Evolutionary conservation across 2,888 invertebrate species (phyloP).

Genomic region (Platycheirus albimanus): DNA sequence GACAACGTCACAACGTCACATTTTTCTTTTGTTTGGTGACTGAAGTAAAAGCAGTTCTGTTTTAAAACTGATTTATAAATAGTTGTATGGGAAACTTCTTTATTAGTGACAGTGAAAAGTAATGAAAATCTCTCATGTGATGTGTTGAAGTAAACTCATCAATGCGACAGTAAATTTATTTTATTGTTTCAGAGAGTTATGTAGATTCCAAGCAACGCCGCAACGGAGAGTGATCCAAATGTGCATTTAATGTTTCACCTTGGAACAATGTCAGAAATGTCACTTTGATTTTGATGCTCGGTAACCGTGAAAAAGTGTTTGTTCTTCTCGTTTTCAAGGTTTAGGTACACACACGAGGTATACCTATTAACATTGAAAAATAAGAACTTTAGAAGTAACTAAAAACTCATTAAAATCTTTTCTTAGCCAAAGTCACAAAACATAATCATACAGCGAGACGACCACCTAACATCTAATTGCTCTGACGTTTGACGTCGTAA

Average conservation of each 20-base stretch:
- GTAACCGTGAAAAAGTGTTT: conserved; percentile 30
- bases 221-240: neutral
- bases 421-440: conserved; percentile 12
- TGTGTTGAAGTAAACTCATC: conserved; percentile 16
- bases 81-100: conserved; percentile 33
- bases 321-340: conserved; percentile 8
- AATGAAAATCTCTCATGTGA: neutral
- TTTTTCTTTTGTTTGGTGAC: conserved; percentile 26
- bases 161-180: conserved; percentile 6
- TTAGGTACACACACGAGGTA: neutral
- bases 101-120: conserved; percentile 25
- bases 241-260: conserved; percentile 16
- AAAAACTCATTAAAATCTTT: conserved; percentile 42
- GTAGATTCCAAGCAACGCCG: neutral
- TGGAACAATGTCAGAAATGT: conserved; percentile 35
- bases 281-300: conserved; percentile 52
- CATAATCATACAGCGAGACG: conserved; percentile 26
- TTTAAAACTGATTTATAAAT: conserved; percentile 42
- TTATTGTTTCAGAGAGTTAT: conserved; percentile 21
- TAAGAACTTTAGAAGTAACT: conserved; percentile 23
- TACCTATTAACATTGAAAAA: conserved; percentile 2
- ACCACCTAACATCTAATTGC: conserved; percentile 36
- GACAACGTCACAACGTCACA: conserved; percentile 32
- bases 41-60: conserved; percentile 40
- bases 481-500: conserved; percentile 31